Evolutionary conservation across 2,113 vertebrate genomes (phyloP).

Genomic region (Mormyrus lacerda): DNA sequence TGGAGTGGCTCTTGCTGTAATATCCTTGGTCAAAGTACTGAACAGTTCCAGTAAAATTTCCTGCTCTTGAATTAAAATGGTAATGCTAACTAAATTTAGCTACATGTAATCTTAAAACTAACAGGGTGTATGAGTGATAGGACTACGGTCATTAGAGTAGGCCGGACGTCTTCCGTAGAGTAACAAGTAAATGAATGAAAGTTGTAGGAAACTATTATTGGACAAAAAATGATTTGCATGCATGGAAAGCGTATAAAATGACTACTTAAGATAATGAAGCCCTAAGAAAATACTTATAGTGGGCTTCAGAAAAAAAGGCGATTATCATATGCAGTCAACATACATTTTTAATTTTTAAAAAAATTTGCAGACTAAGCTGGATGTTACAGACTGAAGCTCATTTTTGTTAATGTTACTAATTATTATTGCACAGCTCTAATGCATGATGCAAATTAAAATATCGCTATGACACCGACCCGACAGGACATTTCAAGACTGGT

Average conservation of each 20-base stretch:
- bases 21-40: background rate
- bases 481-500: background rate
- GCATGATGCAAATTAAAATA: background rate
- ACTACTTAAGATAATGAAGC: conserved; percentile 33
- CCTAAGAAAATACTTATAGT: conserved; percentile 50
- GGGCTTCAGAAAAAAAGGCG: conserved; percentile 21
- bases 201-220: background rate
- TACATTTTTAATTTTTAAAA: conserved; percentile 43
- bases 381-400: conserved; percentile 28
- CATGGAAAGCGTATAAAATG: conserved; percentile 30
- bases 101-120: background rate
- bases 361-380: conserved; percentile 48
- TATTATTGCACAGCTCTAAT: background rate
- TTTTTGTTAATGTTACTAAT: conserved; percentile 12
- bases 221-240: conserved; percentile 2
- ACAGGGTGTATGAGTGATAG: background rate
- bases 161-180: background rate
- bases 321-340: conserved; percentile 33
- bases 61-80: background rate
- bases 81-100: background rate
- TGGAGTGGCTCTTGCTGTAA: background rate
- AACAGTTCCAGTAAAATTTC: background rate
- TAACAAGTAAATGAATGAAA: background rate
- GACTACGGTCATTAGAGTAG: background rate
- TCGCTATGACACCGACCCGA: background rate